Percentiles rank a stretch among this genome's conserved stretches.
Evolutionary conservation across 2,888 invertebrate genomes (phyloP).

Genomic region (Heterodera filipjevi): DNA sequence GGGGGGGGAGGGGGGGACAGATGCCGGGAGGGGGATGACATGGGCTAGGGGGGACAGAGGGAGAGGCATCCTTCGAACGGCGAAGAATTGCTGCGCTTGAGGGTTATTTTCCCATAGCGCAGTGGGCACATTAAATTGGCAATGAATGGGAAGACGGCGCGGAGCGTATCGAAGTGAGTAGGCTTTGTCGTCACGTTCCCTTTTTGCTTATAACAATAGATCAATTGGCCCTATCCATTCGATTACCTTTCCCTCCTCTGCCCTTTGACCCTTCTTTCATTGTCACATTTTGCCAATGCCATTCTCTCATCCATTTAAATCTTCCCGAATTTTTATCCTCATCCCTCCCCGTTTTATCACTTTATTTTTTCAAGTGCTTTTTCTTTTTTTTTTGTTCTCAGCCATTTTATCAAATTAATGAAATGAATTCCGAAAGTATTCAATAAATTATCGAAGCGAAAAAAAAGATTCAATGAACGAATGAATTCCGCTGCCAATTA

Average conservation of each 20-base stretch:
- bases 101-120: too few species aligned
- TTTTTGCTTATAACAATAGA: too few species aligned
- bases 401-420: not conserved
- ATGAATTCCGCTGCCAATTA: too few species aligned
- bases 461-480: too few species aligned
- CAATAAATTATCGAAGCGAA: too few species aligned
- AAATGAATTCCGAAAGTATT: not conserved
- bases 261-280: too few species aligned
- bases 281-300: too few species aligned
- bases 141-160: not conserved
- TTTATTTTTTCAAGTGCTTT: not conserved
- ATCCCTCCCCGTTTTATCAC: too few species aligned
- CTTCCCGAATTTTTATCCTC: too few species aligned
- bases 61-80: not conserved
- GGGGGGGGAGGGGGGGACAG: not conserved
- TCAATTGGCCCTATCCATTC: too few species aligned
- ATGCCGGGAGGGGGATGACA: too few species aligned
- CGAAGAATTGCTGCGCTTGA: not conserved
- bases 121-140: too few species aligned
- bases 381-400: not conserved
- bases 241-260: not conserved
- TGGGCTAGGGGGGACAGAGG: not conserved
- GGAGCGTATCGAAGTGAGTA: not conserved
- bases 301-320: not conserved
- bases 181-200: not conserved